These are phyloP conservation scores for Asarcornis scutulata DNA, from an alignment of 2,113 vertebrate genomes.

Conservation along the genomic window DNA sequence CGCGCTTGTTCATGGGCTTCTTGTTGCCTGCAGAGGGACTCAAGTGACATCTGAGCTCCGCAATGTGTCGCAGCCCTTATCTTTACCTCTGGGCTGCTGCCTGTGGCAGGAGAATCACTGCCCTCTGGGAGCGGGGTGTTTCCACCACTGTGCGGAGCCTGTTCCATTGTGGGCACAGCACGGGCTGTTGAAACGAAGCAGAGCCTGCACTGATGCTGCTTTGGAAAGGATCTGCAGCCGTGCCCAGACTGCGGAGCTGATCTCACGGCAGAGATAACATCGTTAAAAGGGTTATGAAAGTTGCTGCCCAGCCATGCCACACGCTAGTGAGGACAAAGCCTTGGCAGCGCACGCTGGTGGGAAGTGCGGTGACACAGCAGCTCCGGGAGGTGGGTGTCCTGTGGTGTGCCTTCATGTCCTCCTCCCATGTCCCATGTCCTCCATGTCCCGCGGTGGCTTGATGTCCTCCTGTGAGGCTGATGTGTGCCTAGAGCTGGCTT, in stretches of 20 bases:
- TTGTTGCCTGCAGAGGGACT: neutral
- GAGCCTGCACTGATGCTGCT: neutral
- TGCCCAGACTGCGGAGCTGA: neutral
- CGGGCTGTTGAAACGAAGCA: conserved; percentile 24
- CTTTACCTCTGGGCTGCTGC: neutral
- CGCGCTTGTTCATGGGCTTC: neutral
- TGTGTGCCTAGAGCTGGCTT: neutral
- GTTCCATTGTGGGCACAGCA: neutral
- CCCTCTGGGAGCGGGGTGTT: neutral
- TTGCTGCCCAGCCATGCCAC: neutral
- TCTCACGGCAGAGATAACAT: neutral
- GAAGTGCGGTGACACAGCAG: rapidly evolving
- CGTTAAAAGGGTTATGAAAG: neutral
- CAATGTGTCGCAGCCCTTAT: neutral
- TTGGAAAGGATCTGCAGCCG: neutral
- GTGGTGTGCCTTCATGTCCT: neutral
- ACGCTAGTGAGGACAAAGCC: neutral
- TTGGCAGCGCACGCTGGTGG: neutral
- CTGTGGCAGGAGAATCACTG: neutral
- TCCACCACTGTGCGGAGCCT: neutral
- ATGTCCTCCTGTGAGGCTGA: neutral
- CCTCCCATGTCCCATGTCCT: no score
- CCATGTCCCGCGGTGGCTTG: neutral
- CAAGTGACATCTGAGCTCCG: neutral
- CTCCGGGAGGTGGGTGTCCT: neutral